Conservation (phyloP, 2,888 invertebrate species). For the Ophonus ardosiacus region DNA sequence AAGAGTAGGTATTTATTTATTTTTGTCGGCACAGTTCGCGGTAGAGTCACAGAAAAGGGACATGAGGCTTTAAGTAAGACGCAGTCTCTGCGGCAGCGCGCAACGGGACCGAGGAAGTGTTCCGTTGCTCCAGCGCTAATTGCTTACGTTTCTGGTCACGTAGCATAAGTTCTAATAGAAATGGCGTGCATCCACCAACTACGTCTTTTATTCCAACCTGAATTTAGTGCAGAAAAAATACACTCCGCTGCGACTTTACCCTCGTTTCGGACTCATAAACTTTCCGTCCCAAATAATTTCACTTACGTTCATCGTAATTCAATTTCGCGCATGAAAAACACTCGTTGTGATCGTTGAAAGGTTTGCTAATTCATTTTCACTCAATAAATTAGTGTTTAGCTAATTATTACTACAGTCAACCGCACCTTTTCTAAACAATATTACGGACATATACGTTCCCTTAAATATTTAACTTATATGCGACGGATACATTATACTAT, state of each 20-base stretch:
- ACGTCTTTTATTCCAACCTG: slow-evolving; percentile 62
- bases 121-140: slow-evolving; percentile 71
- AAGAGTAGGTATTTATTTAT: slow-evolving; percentile 36
- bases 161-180: slow-evolving; percentile 72
- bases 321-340: slow-evolving; percentile 63
- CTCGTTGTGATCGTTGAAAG: slow-evolving; percentile 60
- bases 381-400: slow-evolving; percentile 52
- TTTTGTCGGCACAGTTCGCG: slow-evolving; percentile 16
- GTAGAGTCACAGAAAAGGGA: not conserved
- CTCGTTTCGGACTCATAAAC: slow-evolving; percentile 61
- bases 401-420: slow-evolving; percentile 32
- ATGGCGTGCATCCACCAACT: slow-evolving; percentile 70
- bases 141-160: slow-evolving; percentile 74
- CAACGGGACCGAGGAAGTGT: slow-evolving; percentile 17
- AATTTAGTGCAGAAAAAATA: slow-evolving; percentile 61
- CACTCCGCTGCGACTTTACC: slow-evolving; percentile 46
- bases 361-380: slow-evolving; percentile 57
- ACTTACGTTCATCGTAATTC: slow-evolving; percentile 60
- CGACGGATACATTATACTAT: no score
- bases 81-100: not conserved
- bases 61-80: not conserved
- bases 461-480: no score
- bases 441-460: not conserved
- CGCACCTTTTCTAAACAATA: not conserved
- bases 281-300: slow-evolving; percentile 63